phyloP scores from a whole-genome alignment of 2,113 vertebrate species.

The Sus scrofa region T2T-Sscrofa CM000829.6:48831501-48832000 shows the following conservation, averaged over 20 bases:
- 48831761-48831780: background rate
- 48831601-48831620: background rate
- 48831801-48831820: background rate
- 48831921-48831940: background rate
- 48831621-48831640: background rate
- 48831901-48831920: background rate
- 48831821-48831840: background rate
- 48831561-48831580: background rate
- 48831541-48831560: background rate
- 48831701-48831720: background rate
- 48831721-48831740: background rate
- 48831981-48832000: background rate
- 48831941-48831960: background rate
- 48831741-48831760: constrained; percentile 32
- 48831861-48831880: background rate
- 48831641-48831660: background rate
- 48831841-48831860: background rate
- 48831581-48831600: background rate
- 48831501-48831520: constrained; percentile 28
- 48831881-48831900: background rate
- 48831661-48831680: background rate
- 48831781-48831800: background rate
- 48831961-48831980: background rate
- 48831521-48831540: background rate
- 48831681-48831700: background rate